Conservation (phyloP, 2,797 vertebrate genomes). For the Lacerta bilineata region DNA sequence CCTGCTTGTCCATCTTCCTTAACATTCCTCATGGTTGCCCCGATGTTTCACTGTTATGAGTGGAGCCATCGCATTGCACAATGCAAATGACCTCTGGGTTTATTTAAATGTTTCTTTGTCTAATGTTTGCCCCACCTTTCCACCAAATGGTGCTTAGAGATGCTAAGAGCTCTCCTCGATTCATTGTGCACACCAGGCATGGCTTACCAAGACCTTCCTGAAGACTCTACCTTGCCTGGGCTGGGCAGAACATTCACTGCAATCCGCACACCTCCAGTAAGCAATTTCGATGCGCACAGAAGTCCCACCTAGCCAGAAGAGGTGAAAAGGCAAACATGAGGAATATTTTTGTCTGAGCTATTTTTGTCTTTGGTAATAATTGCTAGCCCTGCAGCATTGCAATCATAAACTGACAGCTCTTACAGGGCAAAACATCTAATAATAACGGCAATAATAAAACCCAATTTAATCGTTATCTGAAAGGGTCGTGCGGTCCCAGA, state of each 20-base stretch:
- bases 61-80: background rate
- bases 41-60: background rate
- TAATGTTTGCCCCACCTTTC: too few relatives aligned
- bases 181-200: too few relatives aligned
- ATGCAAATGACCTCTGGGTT: background rate
- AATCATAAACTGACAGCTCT: background rate
- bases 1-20: background rate
- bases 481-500: background rate
- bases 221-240: background rate
- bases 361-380: background rate
- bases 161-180: too few relatives aligned
- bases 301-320: background rate
- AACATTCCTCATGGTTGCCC: background rate
- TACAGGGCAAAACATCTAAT: background rate
- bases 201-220: too few relatives aligned
- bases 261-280: too few relatives aligned
- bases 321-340: too few relatives aligned
- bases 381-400: background rate
- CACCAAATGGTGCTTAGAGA: too few relatives aligned
- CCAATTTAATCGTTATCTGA: background rate
- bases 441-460: background rate
- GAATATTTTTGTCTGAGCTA: background rate
- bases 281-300: too few relatives aligned
- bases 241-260: background rate
- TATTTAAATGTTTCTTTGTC: too few relatives aligned